phyloP scores from a whole-genome alignment of 2,113 vertebrate genomes.

The Oreocharis arfaki region DNA sequence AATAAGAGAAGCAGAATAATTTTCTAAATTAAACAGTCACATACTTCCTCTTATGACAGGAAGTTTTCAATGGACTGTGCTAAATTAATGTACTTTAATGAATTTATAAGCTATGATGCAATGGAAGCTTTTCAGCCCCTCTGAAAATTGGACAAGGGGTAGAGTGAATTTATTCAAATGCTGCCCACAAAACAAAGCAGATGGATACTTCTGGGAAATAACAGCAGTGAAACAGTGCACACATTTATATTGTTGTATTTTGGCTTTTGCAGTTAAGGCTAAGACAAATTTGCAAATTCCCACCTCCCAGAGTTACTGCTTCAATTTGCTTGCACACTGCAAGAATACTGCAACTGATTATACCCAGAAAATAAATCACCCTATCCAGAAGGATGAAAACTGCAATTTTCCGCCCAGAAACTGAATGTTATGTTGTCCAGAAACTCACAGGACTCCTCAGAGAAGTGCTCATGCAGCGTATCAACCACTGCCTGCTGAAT shows the following conservation, averaged over 20 bases:
- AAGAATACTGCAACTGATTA: constrained; percentile 26
- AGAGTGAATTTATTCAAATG: background rate
- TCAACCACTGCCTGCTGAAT: background rate
- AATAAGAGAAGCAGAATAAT: constrained; percentile 19
- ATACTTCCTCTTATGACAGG: constrained; percentile 41
- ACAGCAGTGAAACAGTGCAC: constrained; percentile 2
- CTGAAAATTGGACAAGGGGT: background rate
- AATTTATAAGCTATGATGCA: constrained; percentile 58
- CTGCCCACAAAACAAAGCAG: constrained; percentile 45
- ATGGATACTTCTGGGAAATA: constrained; percentile 45
- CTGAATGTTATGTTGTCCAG: background rate
- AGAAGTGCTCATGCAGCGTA: background rate
- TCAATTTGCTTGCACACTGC: background rate
- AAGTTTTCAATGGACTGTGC: constrained; percentile 39
- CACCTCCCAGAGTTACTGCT: constrained; percentile 39
- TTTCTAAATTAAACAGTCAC: constrained; percentile 24
- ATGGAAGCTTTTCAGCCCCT: constrained; percentile 41
- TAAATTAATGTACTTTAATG: constrained; percentile 36
- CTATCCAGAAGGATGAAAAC: constrained; percentile 26
- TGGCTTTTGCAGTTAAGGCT: background rate
- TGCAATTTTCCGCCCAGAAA: constrained; percentile 14
- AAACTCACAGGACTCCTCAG: background rate
- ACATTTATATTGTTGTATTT: background rate
- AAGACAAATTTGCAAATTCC: constrained; percentile 44
- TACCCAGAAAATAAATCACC: constrained; percentile 38